Evolutionary conservation across 2,797 vertebrate species (phyloP).

Genomic region (Buphagus erythrorhynchus): DNA sequence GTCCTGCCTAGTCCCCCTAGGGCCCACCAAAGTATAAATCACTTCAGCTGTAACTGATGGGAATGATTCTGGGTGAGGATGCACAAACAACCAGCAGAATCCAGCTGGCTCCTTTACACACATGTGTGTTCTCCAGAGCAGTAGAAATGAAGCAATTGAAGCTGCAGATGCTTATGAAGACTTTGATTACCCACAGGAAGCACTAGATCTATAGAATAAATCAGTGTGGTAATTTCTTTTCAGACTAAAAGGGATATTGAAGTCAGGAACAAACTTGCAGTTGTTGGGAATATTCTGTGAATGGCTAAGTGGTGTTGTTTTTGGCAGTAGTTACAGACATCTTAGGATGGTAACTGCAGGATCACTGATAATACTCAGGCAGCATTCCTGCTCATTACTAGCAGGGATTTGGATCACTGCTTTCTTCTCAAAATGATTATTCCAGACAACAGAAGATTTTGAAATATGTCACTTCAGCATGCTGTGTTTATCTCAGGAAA

Average conservation of each 20-base stretch:
- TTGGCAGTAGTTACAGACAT: slow-evolving; percentile 19
- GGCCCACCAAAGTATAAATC: background rate
- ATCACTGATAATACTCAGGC: slow-evolving; percentile 32
- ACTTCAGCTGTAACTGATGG: background rate
- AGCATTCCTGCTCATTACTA: slow-evolving; percentile 26
- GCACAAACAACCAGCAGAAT: background rate
- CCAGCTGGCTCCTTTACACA: slow-evolving; percentile 15
- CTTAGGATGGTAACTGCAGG: slow-evolving; percentile 26
- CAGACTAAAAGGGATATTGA: slow-evolving; percentile 28
- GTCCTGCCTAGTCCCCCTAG: background rate
- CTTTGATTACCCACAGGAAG: slow-evolving; percentile 56
- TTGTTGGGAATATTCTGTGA: slow-evolving; percentile 31
- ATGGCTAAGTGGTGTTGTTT: slow-evolving; percentile 22
- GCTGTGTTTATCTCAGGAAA: background rate
- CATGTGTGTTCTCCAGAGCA: background rate
- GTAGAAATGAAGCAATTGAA: slow-evolving; percentile 21
- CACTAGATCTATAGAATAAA: slow-evolving; percentile 42
- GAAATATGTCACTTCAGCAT: background rate
- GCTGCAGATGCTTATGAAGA: slow-evolving; percentile 23
- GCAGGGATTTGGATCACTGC: slow-evolving; percentile 14
- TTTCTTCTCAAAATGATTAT: slow-evolving; percentile 10
- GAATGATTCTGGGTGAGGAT: slow-evolving; percentile 5
- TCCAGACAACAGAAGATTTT: background rate
- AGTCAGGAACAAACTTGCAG: slow-evolving; percentile 59
- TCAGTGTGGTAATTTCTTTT: slow-evolving; percentile 35